A percentile compares a stretch with the other conserved stretches of the same genome.
These are phyloP conservation scores for Belonocnema kinseyi DNA, from an alignment of 1,140 invertebrate genomes.

Conservation along the genomic window DNA sequence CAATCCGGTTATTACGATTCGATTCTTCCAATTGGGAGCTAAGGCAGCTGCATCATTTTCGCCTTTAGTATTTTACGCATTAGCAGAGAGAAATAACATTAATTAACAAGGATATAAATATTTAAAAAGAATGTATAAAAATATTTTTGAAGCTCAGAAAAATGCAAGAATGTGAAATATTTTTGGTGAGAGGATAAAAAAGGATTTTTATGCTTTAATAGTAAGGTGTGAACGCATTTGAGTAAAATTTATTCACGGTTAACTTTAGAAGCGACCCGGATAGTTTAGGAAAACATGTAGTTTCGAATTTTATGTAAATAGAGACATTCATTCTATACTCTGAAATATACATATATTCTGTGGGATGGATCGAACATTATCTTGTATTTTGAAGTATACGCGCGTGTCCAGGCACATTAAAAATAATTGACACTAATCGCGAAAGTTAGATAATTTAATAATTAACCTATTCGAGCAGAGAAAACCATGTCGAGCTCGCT, in stretches of 20 bases:
- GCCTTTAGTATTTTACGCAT: not conserved
- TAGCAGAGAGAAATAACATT: too few species aligned
- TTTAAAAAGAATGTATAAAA: too few species aligned
- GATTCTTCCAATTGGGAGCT: constrained; percentile 14
- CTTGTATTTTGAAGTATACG: constrained; percentile 1
- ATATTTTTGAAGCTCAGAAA: too few species aligned
- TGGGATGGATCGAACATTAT: constrained; percentile 28
- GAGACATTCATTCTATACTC: constrained; percentile 7
- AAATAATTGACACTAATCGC: constrained; percentile 23
- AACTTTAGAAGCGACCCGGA: not conserved
- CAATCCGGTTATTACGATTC: constrained; percentile 45
- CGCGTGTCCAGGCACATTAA: constrained; percentile 1
- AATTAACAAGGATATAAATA: too few species aligned
- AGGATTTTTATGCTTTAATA: not conserved
- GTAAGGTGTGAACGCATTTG: not conserved
- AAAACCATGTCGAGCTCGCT: not conserved
- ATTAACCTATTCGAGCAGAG: constrained; percentile 15
- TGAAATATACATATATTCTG: constrained; percentile 14
- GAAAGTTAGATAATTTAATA: constrained; percentile 21
- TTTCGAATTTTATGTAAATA: constrained; percentile 30
- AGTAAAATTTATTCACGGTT: not conserved
- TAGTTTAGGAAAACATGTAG: constrained; percentile 16
- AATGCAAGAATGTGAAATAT: not conserved
- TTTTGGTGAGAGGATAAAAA: not conserved
- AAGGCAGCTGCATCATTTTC: constrained; percentile 43